A percentile compares a stretch with the other conserved stretches of the same genome.
These are phyloP conservation scores for Synaphobranchus kaupii DNA, from an alignment of 2,797 vertebrate species.

Conservation along the genomic window DNA sequence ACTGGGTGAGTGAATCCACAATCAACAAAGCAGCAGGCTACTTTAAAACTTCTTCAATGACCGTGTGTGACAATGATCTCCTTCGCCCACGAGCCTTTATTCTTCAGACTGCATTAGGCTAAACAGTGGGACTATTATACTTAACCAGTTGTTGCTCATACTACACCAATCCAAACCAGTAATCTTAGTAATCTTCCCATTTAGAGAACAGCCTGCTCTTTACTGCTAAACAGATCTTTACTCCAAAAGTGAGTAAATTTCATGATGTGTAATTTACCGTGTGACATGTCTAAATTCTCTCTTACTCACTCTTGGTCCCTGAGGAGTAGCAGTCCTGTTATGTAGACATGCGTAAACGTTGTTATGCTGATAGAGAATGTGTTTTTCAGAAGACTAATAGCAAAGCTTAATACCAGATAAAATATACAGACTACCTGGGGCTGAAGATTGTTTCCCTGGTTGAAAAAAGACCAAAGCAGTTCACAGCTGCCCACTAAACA, in stretches of 20 bases:
- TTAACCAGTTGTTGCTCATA: not conserved
- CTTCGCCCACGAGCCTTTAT: not conserved
- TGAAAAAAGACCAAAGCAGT: not conserved
- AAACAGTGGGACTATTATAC: not conserved
- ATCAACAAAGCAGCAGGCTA: not conserved
- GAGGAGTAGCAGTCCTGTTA: not conserved
- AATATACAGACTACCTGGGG: not conserved
- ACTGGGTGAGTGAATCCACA: not conserved
- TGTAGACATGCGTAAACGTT: not conserved
- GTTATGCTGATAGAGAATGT: not conserved
- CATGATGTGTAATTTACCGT: not conserved
- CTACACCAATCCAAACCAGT: not conserved
- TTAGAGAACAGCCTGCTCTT: not conserved
- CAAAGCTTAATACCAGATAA: not conserved
- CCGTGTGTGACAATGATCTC: not conserved
- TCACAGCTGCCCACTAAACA: not conserved
- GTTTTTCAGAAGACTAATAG: not conserved
- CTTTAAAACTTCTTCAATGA: not conserved
- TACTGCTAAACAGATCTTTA: not conserved
- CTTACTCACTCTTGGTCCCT: not conserved
- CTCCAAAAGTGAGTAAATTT: conserved; percentile 1
- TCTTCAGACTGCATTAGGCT: not conserved
- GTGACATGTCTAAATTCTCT: not conserved
- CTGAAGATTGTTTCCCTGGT: not conserved
- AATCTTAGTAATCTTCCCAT: not conserved